phyloP scores from a whole-genome alignment of 2,113 vertebrate species.

The Corydoras maculifer region DNA sequence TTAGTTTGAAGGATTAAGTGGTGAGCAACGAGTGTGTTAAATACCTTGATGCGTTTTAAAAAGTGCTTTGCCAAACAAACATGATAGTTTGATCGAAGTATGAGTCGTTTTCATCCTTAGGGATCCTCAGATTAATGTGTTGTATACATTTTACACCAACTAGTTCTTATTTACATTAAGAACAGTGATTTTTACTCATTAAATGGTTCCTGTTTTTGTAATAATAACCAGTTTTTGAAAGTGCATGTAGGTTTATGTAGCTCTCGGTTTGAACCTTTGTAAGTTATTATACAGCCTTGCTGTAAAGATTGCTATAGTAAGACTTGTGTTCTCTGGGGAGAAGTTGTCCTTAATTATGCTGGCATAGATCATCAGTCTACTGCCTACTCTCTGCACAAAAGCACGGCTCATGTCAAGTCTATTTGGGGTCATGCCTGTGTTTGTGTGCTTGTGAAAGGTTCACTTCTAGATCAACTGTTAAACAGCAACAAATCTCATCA shows the following conservation, averaged over 20 bases:
- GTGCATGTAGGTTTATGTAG: too few relatives aligned
- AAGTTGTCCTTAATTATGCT: conserved; percentile 65
- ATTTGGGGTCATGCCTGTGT: conserved; percentile 20
- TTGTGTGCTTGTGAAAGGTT: conserved; percentile 37
- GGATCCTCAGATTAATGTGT: neutral
- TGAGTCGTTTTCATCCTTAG: neutral
- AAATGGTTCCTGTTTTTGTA: neutral
- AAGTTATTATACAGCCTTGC: conserved; percentile 12
- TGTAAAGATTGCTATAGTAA: neutral
- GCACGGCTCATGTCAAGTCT: conserved; percentile 15
- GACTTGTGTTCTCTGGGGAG: conserved; percentile 49
- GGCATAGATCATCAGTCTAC: conserved; percentile 65
- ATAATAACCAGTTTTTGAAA: too few relatives aligned
- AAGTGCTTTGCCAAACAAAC: conserved; percentile 29
- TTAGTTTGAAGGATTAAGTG: conserved; percentile 47
- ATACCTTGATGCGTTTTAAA: conserved; percentile 47
- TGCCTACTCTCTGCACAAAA: conserved; percentile 48
- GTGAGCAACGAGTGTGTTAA: conserved; percentile 21
- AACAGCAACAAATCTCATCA: conserved; percentile 58
- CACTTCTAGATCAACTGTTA: conserved; percentile 64
- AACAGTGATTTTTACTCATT: too few relatives aligned
- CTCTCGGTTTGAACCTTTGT: conserved; percentile 11
- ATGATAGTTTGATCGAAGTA: conserved; percentile 3
- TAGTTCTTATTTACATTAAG: too few relatives aligned
- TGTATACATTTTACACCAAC: neutral